These are phyloP conservation scores for Rhamphomyia laevipes DNA, from an alignment of 2,888 invertebrate genomes.

Conservation along the genomic window DNA sequence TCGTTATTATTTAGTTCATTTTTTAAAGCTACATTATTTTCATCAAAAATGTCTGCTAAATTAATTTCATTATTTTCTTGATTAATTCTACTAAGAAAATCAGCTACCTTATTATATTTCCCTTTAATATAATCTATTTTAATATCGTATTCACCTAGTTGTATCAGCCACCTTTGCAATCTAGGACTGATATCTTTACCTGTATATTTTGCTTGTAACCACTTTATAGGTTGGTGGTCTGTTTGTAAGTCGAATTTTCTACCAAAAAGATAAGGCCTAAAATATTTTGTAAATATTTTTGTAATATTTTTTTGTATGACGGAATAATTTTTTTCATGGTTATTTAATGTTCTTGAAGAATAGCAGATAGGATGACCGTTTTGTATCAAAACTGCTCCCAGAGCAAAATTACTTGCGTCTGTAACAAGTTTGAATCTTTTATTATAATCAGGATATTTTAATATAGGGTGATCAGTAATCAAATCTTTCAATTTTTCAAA, in stretches of 20 bases:
- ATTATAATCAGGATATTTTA: constrained; percentile 7
- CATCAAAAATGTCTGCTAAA: not conserved
- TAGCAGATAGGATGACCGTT: not conserved
- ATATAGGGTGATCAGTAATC: not conserved
- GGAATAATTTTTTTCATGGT: constrained; percentile 1
- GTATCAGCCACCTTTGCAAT: constrained; percentile 12
- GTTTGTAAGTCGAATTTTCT: constrained; percentile 14
- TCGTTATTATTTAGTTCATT: not conserved
- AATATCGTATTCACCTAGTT: constrained; percentile 13
- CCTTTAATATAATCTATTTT: constrained; percentile 14
- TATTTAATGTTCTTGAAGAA: constrained; percentile 1
- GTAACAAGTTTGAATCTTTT: constrained; percentile 6
- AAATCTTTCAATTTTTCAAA: constrained; percentile 3
- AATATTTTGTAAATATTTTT: constrained; percentile 15
- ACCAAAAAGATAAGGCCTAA: constrained; percentile 27
- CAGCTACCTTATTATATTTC: constrained; percentile 13
- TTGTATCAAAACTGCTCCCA: constrained; percentile 3
- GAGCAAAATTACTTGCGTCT: constrained; percentile 5
- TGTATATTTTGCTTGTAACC: constrained; percentile 11
- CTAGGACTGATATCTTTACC: constrained; percentile 13
- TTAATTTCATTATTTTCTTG: constrained; percentile 10
- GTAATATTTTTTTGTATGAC: constrained; percentile 2
- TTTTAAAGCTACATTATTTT: not conserved
- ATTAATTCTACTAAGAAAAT: constrained; percentile 14
- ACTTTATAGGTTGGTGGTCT: constrained; percentile 15